Base-by-base conservation (phyloP, 2,888 invertebrate genomes). In the Muscina levida region DNA sequence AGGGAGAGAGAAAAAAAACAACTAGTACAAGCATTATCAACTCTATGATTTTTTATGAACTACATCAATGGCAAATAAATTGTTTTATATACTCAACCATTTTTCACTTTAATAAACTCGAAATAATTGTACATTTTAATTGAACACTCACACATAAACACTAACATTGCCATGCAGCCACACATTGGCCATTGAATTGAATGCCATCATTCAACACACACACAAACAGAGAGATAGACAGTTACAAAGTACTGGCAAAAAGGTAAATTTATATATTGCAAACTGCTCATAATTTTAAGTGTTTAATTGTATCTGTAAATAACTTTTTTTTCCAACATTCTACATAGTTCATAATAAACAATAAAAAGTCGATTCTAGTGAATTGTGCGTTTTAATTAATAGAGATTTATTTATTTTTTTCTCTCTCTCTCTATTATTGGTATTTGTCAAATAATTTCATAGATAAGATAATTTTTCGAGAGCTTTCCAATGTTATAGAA, bases 101-200 rank as follows among this genome's bases (percentile, higher is more conserved):
- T 37, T 72, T 72, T 51, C 19, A 13, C 53, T 56, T 59, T 62
- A 65, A 72, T 42, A 42, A 72, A 65, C 51, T 72, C 62, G 39
- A 65, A 72, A 72, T 72, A 62, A 62, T 72, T 65, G 53, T 42
- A 72, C 15, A 66, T 56, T 65, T 66, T 66, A 66, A 56, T 73
- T 42, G 65, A 72, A 65, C 24, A 31, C 57, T 57, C 6, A 51
- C 39, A 22, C 53, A 68, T 4, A 42, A 0, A 24, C n/a, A 19
- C n/a, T 2, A 39, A 8, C n/a, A n/a, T n/a, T 31, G 31, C 31
- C 31, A 8, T 31, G 31, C 31, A n/a, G n/a, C n/a, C n/a, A n/a
- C n/a, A n/a, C n/a, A n/a, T n/a, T n/a, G n/a, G n/a, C n/a, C n/a
- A n/a, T n/a, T n/a, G n/a, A n/a, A 53, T 46, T 15, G 5, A n/a